These are phyloP conservation scores for Exaiptasia diaphana DNA, from an alignment of 64 coral and sea anemone genomes.

Conservation along the genomic window DNA sequence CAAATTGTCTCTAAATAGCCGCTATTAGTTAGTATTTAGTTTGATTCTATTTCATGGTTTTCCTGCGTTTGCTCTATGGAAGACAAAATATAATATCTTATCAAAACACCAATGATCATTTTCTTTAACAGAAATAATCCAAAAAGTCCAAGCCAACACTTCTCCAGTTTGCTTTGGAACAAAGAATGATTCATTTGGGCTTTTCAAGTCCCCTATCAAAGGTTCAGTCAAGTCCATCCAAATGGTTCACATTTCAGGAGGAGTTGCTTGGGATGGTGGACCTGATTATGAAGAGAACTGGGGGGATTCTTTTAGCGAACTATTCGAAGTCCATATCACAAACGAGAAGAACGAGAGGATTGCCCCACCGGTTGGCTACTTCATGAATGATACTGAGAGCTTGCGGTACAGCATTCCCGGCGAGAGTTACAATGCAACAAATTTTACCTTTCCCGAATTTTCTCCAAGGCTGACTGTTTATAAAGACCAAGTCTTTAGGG, in stretches of 20 bases:
- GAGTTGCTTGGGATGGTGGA: neutral
- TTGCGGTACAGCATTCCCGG: neutral
- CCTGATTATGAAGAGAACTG: neutral
- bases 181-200: neutral
- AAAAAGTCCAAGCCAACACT: too few species aligned
- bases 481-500: neutral
- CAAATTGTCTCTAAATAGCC: too few species aligned
- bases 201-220: neutral
- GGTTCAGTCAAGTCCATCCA: neutral
- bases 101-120: too few species aligned
- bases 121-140: too few species aligned
- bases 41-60: too few species aligned
- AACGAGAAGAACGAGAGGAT: neutral
- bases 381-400: neutral
- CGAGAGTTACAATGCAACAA: neutral
- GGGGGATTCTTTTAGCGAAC: too few species aligned
- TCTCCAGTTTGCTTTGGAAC: too few species aligned
- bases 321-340: too few species aligned
- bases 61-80: too few species aligned
- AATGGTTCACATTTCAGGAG: neutral
- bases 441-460: neutral
- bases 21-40: too few species aligned
- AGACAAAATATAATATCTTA: too few species aligned
- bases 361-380: neutral
- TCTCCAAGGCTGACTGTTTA: neutral